These are phyloP conservation scores for Cynopterus brachyotis DNA, from an alignment of 2,113 vertebrate species.

Conservation along the genomic window DNA sequence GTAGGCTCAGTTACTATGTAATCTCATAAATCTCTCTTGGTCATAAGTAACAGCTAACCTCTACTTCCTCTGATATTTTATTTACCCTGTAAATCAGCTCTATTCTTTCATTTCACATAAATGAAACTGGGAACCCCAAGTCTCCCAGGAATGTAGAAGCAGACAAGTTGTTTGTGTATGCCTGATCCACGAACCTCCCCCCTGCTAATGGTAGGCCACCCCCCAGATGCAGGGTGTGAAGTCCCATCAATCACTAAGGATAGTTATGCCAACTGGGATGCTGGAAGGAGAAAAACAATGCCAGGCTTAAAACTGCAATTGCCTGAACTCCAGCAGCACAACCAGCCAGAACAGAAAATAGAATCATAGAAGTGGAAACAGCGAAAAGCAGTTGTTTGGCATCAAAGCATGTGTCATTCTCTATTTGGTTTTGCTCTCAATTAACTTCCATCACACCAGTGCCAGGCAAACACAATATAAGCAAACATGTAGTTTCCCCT, in stretches of 20 bases:
- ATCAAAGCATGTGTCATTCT: neutral
- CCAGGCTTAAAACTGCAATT: neutral
- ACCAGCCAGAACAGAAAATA: neutral
- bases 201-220: neutral
- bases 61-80: slow-evolving; percentile 66
- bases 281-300: neutral
- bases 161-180: slow-evolving; percentile 21
- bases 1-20: slow-evolving; percentile 63
- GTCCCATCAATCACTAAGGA: slow-evolving; percentile 40
- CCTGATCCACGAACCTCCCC: neutral
- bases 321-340: slow-evolving; percentile 1
- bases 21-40: slow-evolving; percentile 76
- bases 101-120: slow-evolving; percentile 62
- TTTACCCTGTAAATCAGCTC: slow-evolving; percentile 72
- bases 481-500: neutral
- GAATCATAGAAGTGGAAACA: neutral
- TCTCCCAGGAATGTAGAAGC: slow-evolving; percentile 29
- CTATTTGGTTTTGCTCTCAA: slow-evolving; percentile 29
- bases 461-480: neutral
- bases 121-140: slow-evolving; percentile 40
- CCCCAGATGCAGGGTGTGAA: neutral
- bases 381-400: neutral
- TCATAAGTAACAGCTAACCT: slow-evolving; percentile 64
- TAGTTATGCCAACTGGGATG: neutral
- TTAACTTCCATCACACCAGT: neutral